Conservation (phyloP, 35 echinoderm and acorn worm genomes). For the Ptychodera flava region DNA sequence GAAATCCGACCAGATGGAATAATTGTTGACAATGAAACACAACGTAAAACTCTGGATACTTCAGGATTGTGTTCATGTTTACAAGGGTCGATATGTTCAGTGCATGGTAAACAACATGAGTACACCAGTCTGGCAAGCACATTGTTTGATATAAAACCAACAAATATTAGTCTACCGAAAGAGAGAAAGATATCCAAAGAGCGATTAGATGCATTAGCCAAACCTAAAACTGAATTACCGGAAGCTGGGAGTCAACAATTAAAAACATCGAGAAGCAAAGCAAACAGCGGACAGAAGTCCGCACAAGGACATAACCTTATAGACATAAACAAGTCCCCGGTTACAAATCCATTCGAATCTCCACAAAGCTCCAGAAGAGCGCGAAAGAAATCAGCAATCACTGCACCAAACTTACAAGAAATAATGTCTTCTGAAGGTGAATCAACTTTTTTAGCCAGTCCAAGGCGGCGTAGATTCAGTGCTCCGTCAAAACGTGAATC, state of each 20-base stretch:
- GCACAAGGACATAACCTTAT: no score
- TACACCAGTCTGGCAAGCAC: neutral
- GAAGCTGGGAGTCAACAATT: neutral
- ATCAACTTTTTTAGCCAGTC: neutral
- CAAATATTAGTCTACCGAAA: neutral
- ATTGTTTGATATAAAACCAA: neutral
- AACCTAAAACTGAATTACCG: neutral
- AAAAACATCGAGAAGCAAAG: neutral
- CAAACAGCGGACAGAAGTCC: no score
- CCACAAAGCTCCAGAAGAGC: neutral
- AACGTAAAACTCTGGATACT: neutral
- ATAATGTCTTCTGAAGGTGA: neutral
- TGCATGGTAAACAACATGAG: neutral
- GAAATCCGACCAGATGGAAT: neutral
- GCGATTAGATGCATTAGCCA: neutral
- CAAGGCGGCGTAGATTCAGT: no score
- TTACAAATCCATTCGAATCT: neutral
- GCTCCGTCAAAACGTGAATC: no score
- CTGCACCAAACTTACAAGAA: neutral
- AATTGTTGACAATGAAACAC: neutral
- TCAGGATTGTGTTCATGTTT: no score
- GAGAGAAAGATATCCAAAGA: neutral
- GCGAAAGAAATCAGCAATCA: neutral
- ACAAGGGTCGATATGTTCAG: no score
- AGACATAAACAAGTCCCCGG: neutral